Conservation (phyloP, 2,888 invertebrate genomes). For the Andrena hattorfiana region DNA sequence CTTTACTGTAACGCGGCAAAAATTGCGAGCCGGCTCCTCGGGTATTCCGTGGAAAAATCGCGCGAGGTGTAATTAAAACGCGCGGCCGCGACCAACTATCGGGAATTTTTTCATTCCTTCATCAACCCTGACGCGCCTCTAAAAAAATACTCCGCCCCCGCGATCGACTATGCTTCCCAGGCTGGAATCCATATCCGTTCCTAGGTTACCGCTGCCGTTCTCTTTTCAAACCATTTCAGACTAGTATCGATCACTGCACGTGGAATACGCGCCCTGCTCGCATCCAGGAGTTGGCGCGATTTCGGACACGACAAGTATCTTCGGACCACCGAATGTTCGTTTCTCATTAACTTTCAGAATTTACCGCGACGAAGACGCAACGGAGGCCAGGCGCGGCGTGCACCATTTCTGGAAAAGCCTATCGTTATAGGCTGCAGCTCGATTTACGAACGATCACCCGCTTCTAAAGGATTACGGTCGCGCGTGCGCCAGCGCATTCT, state of each 20-base stretch:
- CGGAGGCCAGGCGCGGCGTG: slow-evolving; percentile 3
- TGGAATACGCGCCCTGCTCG: too few relatives aligned
- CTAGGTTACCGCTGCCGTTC: neutral
- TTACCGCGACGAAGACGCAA: slow-evolving; percentile 7
- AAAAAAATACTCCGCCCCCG: neutral
- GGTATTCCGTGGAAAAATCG: slow-evolving; percentile 41
- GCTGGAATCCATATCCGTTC: neutral
- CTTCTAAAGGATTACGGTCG: slow-evolving; percentile 64
- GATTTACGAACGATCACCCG: slow-evolving; percentile 53
- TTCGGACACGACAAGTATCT: neutral
- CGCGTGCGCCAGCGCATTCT: slow-evolving; percentile 28
- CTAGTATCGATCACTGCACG: too few relatives aligned
- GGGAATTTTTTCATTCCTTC: slow-evolving; percentile 38
- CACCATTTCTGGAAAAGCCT: slow-evolving; percentile 38
- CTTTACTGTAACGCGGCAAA: slow-evolving; percentile 15
- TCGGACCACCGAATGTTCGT: neutral
- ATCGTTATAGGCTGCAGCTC: slow-evolving; percentile 30
- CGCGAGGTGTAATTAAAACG: slow-evolving; percentile 43
- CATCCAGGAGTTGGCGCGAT: neutral
- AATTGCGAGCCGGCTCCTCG: slow-evolving; percentile 42
- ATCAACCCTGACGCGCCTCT: neutral
- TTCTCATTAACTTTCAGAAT: slow-evolving; percentile 13
- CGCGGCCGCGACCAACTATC: slow-evolving; percentile 23
- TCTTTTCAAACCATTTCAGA: neutral
- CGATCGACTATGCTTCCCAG: too few relatives aligned